Evolutionary conservation across 2,797 vertebrate species (phyloP).

Genomic region (Prunella strophiata): DNA sequence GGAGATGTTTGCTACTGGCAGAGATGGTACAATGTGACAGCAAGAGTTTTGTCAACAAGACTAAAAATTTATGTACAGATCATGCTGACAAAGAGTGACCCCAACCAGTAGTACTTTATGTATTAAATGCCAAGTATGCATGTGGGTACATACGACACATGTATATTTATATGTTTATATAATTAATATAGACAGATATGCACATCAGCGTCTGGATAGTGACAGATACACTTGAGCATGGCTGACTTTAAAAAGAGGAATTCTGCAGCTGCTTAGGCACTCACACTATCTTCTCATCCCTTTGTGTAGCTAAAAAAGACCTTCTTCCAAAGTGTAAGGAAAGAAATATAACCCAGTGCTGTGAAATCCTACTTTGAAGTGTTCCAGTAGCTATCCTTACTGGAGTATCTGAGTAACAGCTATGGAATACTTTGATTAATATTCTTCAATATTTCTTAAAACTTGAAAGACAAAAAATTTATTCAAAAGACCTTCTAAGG

Average conservation of each 20-base stretch:
- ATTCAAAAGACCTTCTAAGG: background rate
- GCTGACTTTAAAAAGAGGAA: background rate
- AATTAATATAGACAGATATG: background rate
- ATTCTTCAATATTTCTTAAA: background rate
- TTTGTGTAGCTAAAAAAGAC: background rate
- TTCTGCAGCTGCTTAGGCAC: background rate
- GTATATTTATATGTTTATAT: background rate
- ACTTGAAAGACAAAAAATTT: background rate
- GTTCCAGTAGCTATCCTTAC: background rate
- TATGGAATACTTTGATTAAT: background rate
- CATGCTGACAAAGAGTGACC: background rate
- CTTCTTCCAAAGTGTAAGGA: background rate
- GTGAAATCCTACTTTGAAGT: background rate
- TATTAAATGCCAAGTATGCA: background rate
- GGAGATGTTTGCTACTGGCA: background rate
- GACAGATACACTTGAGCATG: background rate
- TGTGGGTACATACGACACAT: background rate
- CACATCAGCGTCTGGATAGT: background rate
- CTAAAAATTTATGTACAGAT: background rate
- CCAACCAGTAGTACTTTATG: background rate
- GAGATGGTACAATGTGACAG: background rate
- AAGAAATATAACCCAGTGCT: background rate
- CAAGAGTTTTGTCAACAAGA: constrained; percentile 4
- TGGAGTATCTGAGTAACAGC: background rate
- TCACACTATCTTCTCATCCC: background rate